Evolutionary conservation across 2,113 vertebrate species (phyloP), one percentile per base, ranked within the genome.

Genomic region (Anguilla rostrata): DNA sequence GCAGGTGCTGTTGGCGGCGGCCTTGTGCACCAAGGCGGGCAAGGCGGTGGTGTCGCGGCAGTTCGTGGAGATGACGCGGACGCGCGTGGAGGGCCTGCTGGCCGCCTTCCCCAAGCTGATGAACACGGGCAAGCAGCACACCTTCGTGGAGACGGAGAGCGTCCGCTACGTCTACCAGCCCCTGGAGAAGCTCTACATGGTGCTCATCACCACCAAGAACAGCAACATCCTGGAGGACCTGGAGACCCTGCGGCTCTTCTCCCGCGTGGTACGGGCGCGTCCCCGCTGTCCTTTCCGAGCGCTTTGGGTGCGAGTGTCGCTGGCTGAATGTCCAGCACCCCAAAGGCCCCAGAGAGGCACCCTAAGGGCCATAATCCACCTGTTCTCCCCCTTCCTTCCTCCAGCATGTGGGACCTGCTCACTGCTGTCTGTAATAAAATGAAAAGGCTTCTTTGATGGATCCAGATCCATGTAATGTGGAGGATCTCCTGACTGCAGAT

Each of bases 161-260:
- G 98, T 99, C 71, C 97, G 98, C 29, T 99, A 99, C 0, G 98
- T 99, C 11, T 99, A 99, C 89, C 98, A 99, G 94, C 98, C 98
- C 0, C 95, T 99, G 94, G 98, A 99, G 93, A 99, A 99, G 86
- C 96, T 99, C 66, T 99, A 99, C 92, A 99, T 99, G 98, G 98
- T 99, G 83, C 96, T 99, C 80, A 98, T 99, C 93, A 99, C 98
- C 90, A 99, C 98, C 88, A 99, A 99, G 94, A 99, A 99, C 95
- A 99, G 98, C 94, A 99, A 99, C 95, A 99, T 99, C 88, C 95
- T 99, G 91, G 98, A 99, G 92, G 98, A 99, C 93, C 93, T 99
- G 75, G 98, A 99, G 93, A 99, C 98, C 0, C 95, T 99, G 39
- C 93, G 98, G 14, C 98, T 99, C 82, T 99, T 99, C 92, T 99